phyloP scores from a whole-genome alignment of 2,113 vertebrate genomes.

The Tetraodon nigroviridis region DNA sequence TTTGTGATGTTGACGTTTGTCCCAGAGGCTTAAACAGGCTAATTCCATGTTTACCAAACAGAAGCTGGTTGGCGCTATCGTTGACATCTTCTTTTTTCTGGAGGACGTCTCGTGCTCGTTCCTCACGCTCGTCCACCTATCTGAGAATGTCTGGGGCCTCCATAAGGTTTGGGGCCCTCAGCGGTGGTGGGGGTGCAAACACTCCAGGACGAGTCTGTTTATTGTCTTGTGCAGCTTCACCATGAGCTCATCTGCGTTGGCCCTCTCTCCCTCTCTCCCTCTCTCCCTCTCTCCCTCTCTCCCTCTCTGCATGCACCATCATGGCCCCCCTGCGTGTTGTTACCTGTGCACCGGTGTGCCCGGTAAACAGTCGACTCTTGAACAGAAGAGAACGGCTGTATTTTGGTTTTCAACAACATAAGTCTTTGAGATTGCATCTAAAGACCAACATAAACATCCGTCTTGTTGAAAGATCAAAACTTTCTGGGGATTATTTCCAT shows the following conservation, averaged over 20 bases:
- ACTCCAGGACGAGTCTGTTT: constrained; percentile 43
- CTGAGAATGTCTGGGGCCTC: constrained; percentile 27
- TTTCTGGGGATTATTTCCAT: neutral
- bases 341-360: constrained; percentile 8
- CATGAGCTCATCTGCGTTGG: constrained; percentile 26
- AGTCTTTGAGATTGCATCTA: neutral
- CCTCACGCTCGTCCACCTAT: constrained; percentile 17
- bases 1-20: constrained; percentile 16
- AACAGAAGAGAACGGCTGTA: neutral
- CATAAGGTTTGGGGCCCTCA: constrained; percentile 23
- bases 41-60: constrained; percentile 47
- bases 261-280: neutral
- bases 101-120: constrained; percentile 21
- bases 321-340: constrained; percentile 1
- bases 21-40: constrained; percentile 7
- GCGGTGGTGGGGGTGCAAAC: constrained; percentile 6
- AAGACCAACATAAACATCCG: neutral
- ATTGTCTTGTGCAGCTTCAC: constrained; percentile 41
- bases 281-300: neutral
- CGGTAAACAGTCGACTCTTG: neutral
- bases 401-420: neutral
- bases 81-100: constrained; percentile 16
- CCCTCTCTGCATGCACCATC: neutral
- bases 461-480: neutral
- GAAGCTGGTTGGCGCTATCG: neutral